Conservation (phyloP, 2,113 vertebrate species). For the Peromyscus polionotus region DNA sequence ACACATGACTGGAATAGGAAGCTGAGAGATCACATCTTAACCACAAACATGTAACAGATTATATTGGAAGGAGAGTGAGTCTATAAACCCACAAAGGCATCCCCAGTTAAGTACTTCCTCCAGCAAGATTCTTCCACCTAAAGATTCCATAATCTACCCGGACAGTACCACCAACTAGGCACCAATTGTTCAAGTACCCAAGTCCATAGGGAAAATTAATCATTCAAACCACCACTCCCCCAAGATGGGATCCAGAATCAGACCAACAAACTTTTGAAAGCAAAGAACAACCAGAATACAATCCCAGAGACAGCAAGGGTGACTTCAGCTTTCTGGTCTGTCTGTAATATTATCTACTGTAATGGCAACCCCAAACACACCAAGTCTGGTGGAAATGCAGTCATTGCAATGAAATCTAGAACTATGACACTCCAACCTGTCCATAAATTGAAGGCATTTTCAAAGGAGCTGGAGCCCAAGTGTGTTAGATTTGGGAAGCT, state of each 20-base stretch:
- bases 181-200: background rate
- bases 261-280: background rate
- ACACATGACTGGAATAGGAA: background rate
- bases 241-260: background rate
- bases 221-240: background rate
- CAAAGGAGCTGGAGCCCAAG: conserved; percentile 95
- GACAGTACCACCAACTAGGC: background rate
- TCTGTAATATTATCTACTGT: conserved; percentile 94
- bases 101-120: background rate
- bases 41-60: background rate
- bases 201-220: background rate
- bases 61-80: background rate
- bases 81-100: background rate
- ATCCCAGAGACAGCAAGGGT: conserved; percentile 94
- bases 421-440: conserved; percentile 95
- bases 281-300: conserved; percentile 75
- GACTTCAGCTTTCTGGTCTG: conserved; percentile 97
- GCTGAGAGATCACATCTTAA: background rate
- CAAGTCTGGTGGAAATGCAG: conserved; percentile 94
- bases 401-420: conserved; percentile 95
- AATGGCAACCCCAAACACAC: conserved; percentile 96
- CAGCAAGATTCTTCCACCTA: background rate
- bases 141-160: background rate
- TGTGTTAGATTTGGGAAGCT: conserved; percentile 93
- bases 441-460: conserved; percentile 97